Evolutionary conservation across 2,888 invertebrate genomes (phyloP).

Genomic region (Orthosia gothica): DNA sequence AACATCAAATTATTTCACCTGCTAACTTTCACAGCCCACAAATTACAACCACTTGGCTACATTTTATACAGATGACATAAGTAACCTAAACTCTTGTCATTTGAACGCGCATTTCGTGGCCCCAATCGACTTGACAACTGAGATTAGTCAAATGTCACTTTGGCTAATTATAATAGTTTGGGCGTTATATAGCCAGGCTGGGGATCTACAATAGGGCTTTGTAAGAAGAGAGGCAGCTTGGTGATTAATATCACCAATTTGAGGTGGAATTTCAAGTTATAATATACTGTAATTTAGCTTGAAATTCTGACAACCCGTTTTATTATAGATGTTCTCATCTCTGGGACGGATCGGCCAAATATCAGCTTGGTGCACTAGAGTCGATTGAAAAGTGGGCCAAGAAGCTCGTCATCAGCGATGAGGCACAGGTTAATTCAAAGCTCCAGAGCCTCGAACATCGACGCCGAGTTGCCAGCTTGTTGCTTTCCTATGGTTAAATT

Average conservation of each 20-base stretch:
- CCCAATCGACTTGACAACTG: conserved; percentile 31
- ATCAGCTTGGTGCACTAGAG: too few relatives aligned
- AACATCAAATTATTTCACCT: too few relatives aligned
- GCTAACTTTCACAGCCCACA: background rate
- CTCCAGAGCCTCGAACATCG: too few relatives aligned
- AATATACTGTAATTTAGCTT: conserved; percentile 5
- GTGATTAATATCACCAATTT: conserved; percentile 30
- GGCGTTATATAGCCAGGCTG: background rate
- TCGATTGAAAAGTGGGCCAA: too few relatives aligned
- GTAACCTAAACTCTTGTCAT: conserved; percentile 24
- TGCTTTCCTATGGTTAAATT: too few relatives aligned
- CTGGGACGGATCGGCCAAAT: too few relatives aligned
- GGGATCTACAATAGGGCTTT: conserved; percentile 32
- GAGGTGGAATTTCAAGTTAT: background rate
- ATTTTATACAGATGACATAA: conserved; percentile 11
- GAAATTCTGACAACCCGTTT: too few relatives aligned
- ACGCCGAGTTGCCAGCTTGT: too few relatives aligned
- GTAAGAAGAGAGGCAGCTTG: background rate
- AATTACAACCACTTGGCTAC: background rate
- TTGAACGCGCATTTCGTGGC: conserved; percentile 15
- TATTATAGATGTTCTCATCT: too few relatives aligned
- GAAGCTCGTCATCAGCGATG: too few relatives aligned
- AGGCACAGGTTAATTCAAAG: too few relatives aligned
- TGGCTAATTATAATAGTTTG: conserved; percentile 65
- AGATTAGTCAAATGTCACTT: conserved; percentile 62